Evolutionary conservation across 2,113 vertebrate genomes (phyloP), one percentile per base, ranked within the genome.

Genomic region (Sander lucioperca): DNA sequence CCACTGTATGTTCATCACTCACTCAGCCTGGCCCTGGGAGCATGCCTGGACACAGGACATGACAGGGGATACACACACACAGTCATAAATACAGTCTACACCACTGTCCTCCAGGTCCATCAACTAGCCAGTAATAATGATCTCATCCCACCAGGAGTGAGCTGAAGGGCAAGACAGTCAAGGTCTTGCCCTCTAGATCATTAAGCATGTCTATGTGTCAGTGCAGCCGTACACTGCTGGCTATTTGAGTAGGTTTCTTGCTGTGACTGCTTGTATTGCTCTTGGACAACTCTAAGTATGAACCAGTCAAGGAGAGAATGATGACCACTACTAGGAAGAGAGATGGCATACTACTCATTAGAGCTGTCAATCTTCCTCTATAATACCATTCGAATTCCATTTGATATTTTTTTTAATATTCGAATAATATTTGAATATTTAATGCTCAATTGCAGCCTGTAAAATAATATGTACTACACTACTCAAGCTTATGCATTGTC

Each of bases 1-100:
- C 91, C 92, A 92, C 83, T 91, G 71, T 78, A 71, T 89, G 92
- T 94, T 91, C 85, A 91, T 94, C 89, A 91, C 45, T 93, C 86
- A 82, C 89, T 59, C 73, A 51, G 83, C 50, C 62, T 69, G 88
- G 79, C 90, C 91, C 89, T 83, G 76, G 86, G 84, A 91, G 83
- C 75, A 63, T 56, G 93, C 86, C 89, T 64, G 84, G 85, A 87
- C 88, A 72, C 73, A 86, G 91, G 91, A 77, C 90, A 74, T 85
- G 91, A 91, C 88, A 89, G 83, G 63, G 77, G 88, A 93, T 91
- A 90, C 87, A 91, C 82, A 88, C 36, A 84, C 53, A 82, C 43
- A 73, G 84, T 80, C 87, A 89, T 88, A 57, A 89, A 92, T 88
- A 82, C 84, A 90, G 86, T 90, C 88, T 87, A 39, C 76, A 67